Evolutionary conservation across 2,113 vertebrate species (phyloP).

Genomic region (Prunella fulvescens): DNA sequence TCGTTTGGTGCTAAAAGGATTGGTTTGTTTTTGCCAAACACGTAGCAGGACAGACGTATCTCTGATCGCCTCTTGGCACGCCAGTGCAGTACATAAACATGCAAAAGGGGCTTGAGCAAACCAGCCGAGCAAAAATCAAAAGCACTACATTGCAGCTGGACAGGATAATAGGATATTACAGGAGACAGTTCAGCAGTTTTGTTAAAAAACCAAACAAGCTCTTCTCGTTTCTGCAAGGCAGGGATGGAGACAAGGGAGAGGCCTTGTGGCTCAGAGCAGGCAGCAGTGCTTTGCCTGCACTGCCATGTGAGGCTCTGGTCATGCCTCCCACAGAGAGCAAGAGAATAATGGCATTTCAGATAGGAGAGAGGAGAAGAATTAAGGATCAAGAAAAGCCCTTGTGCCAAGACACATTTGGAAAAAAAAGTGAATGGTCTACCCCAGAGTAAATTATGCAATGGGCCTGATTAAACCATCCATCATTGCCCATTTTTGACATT

Average conservation of each 20-base stretch:
- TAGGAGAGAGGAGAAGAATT: background rate
- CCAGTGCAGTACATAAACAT: background rate
- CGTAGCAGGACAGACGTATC: rapidly evolving
- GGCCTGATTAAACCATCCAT: background rate
- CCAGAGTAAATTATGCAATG: background rate
- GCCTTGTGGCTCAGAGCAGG: background rate
- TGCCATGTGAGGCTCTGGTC: background rate
- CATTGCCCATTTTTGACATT: background rate
- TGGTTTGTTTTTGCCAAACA: background rate
- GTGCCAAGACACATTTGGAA: background rate
- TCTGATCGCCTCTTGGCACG: background rate
- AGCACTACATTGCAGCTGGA: background rate
- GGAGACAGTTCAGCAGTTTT: background rate
- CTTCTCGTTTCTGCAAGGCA: background rate
- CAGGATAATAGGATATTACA: background rate
- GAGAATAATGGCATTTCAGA: background rate
- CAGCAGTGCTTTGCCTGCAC: background rate
- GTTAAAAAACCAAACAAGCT: background rate
- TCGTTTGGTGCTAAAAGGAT: background rate
- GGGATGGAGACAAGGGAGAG: background rate
- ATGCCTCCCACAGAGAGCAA: background rate
- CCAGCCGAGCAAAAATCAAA: background rate
- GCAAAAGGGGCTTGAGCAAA: background rate
- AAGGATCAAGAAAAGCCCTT: background rate
- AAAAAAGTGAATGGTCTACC: background rate